Evolutionary conservation across 2,888 invertebrate genomes (phyloP).

Genomic region (Leptinotarsa rubiginosa): DNA sequence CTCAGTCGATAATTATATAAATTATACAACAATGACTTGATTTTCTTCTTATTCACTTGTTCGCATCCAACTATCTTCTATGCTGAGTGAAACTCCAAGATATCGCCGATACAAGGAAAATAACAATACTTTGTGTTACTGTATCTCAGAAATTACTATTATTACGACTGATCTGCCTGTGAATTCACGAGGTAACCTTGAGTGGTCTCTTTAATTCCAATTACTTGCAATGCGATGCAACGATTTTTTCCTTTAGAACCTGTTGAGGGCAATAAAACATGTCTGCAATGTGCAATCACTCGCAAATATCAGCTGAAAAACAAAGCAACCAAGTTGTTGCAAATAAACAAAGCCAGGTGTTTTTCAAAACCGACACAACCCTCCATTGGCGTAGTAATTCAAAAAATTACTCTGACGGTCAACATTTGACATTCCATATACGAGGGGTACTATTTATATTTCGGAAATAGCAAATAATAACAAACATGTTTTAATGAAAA

Average conservation of each 20-base stretch:
- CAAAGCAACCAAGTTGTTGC: not conserved
- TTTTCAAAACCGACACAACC: not conserved
- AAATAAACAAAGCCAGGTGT: conserved; percentile 14
- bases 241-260: not conserved
- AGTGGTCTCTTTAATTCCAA: conserved; percentile 14
- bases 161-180: not conserved
- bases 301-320: conserved; percentile 17
- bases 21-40: too few species aligned
- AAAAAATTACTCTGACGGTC: too few species aligned
- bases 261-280: conserved; percentile 8
- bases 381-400: not conserved
- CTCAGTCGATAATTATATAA: too few species aligned
- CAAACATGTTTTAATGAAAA: too few species aligned
- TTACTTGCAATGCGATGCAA: conserved; percentile 1
- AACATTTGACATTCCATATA: too few species aligned
- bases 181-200: conserved; percentile 10
- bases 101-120: not conserved
- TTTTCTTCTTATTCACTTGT: too few species aligned
- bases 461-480: too few species aligned
- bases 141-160: not conserved
- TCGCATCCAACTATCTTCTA: too few species aligned
- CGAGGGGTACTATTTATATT: too few species aligned
- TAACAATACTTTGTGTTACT: not conserved
- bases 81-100: not conserved
- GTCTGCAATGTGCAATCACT: conserved; percentile 19